phyloP scores from a whole-genome alignment of 2,113 vertebrate genomes.

The Thunnus maccoyii region DNA sequence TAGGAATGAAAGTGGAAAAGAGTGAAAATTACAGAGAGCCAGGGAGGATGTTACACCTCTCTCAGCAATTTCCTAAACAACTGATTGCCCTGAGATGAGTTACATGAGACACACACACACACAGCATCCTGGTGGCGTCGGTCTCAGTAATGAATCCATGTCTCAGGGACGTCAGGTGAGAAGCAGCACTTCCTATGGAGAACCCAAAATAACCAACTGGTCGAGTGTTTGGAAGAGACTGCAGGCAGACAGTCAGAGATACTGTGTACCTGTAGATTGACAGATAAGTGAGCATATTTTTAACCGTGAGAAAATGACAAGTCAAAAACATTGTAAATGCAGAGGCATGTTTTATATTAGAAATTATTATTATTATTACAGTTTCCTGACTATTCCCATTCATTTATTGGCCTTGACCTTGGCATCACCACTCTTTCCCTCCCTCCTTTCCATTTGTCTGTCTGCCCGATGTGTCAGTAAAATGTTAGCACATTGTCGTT shows the following conservation, averaged over 20 bases:
- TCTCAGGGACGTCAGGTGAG: constrained; percentile 79
- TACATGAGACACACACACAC: constrained; percentile 69
- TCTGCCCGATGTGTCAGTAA: constrained; percentile 76
- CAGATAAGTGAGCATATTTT: constrained; percentile 8
- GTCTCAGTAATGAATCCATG: constrained; percentile 78
- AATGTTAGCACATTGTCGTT: constrained; percentile 80
- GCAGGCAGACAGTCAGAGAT: constrained; percentile 26
- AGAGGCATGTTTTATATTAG: not conserved
- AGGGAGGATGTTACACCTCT: constrained; percentile 89
- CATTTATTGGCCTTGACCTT: constrained; percentile 72
- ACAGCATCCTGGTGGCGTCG: constrained; percentile 82
- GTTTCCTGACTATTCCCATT: constrained; percentile 42
- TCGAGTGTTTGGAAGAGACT: constrained; percentile 35
- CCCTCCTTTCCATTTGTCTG: constrained; percentile 60
- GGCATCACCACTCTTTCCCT: constrained; percentile 34
- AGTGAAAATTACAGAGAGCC: constrained; percentile 52
- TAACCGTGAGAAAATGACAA: constrained; percentile 16
- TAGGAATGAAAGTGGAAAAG: constrained; percentile 26
- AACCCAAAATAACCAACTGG: constrained; percentile 75
- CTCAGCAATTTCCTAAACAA: constrained; percentile 93
- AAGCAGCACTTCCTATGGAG: constrained; percentile 74
- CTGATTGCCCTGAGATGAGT: constrained; percentile 88
- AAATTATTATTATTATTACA: not conserved
- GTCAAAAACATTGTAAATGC: constrained; percentile 11
- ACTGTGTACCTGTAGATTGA: constrained; percentile 33